Percentiles rank a stretch among this genome's conserved stretches.
These are phyloP conservation scores for Sciaenops ocellatus DNA, from an alignment of 2,797 vertebrate species.

Conservation along the genomic window DNA sequence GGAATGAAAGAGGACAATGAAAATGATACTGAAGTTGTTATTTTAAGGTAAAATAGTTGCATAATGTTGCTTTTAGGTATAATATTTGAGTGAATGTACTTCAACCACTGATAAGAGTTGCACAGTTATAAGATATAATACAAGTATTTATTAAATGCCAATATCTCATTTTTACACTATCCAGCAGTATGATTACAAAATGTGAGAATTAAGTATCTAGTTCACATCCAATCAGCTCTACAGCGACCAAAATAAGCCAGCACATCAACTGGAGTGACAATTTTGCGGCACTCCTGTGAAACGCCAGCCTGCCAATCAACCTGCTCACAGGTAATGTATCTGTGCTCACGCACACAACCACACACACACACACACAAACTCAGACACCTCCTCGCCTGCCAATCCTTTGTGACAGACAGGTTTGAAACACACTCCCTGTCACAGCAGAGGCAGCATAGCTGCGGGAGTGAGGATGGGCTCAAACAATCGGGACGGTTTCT, in stretches of 20 bases:
- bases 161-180: not conserved
- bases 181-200: not conserved
- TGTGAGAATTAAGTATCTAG: not conserved
- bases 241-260: conserved; percentile 14
- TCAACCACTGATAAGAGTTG: not conserved
- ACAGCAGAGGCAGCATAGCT: conserved; percentile 46
- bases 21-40: too few species aligned
- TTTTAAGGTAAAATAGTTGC: too few species aligned
- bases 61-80: too few species aligned
- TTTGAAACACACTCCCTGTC: conserved; percentile 54
- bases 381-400: conserved; percentile 36
- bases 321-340: conserved; percentile 35
- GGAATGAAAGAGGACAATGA: too few species aligned
- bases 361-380: conserved; percentile 9
- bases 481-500: conserved; percentile 29
- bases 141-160: not conserved
- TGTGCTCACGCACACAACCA: not conserved
- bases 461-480: conserved; percentile 24
- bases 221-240: conserved; percentile 1
- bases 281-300: conserved; percentile 41
- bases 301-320: conserved; percentile 61
- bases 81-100: not conserved
- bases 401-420: conserved; percentile 66
- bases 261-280: conserved; percentile 41
- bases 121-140: not conserved